These are phyloP conservation scores for Euphonia xanthogaster DNA, from an alignment of 2,797 vertebrate genomes.

Conservation along the genomic window DNA sequence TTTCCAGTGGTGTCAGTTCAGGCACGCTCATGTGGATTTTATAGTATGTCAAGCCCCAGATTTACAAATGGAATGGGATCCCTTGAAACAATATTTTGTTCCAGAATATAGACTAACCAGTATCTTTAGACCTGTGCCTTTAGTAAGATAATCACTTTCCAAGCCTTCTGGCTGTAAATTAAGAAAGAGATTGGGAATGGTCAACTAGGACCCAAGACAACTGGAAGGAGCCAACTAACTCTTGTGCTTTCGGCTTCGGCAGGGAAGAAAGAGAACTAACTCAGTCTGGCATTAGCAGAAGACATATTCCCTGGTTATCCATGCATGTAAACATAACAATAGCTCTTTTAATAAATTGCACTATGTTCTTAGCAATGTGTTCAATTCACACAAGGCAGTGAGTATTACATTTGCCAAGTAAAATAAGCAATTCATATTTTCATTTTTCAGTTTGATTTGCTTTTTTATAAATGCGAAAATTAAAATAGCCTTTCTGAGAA, in stretches of 20 bases:
- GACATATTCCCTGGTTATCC: background rate
- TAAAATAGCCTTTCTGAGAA: background rate
- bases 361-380: background rate
- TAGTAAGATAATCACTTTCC: background rate
- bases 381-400: background rate
- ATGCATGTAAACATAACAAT: background rate
- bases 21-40: background rate
- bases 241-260: rapidly evolving
- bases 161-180: background rate
- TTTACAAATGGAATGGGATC: background rate
- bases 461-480: background rate
- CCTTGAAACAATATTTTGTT: background rate
- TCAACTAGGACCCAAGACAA: background rate
- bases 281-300: background rate
- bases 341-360: background rate
- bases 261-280: background rate
- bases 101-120: background rate
- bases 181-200: background rate
- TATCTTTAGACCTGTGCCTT: background rate
- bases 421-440: background rate
- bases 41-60: background rate
- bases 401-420: background rate
- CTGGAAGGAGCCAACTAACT: background rate
- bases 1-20: background rate
- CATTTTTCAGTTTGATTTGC: background rate